phyloP scores from a whole-genome alignment of 2,113 vertebrate species.

The Pycnonotus jocosus region DNA sequence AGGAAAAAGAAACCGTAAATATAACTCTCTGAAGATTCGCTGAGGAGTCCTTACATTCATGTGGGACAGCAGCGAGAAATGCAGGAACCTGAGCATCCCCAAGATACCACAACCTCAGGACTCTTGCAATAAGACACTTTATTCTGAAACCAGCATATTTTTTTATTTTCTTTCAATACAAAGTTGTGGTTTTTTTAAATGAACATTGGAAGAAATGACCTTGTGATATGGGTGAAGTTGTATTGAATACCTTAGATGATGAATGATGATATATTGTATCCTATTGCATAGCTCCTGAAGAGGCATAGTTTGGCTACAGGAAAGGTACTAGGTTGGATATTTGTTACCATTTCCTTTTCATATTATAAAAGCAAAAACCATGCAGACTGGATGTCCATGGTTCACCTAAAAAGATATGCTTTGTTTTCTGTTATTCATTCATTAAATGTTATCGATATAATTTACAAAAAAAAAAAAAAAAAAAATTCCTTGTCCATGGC shows the following conservation, averaged over 20 bases:
- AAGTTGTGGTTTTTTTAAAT: neutral
- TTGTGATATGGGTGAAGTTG: neutral
- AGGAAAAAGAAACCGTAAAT: neutral
- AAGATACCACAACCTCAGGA: neutral
- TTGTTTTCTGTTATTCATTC: neutral
- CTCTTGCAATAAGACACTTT: neutral
- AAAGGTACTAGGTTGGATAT: neutral
- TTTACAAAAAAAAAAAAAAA: neutral
- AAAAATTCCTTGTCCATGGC: neutral
- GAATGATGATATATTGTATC: slow-evolving; percentile 12
- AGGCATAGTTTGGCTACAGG: neutral
- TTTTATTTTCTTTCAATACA: neutral
- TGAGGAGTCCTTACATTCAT: neutral
- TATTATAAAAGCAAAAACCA: neutral
- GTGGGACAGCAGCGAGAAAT: neutral
- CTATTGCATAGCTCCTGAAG: slow-evolving; percentile 2
- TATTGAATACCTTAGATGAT: neutral
- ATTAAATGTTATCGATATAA: neutral
- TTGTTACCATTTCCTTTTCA: slow-evolving; percentile 10
- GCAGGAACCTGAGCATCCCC: neutral
- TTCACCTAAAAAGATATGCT: neutral
- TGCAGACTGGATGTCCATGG: neutral
- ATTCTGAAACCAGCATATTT: neutral
- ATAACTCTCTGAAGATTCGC: neutral
- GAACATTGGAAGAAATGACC: neutral